Conservation (phyloP, 2,888 invertebrate species). For the Idaea dimidiata region DNA sequence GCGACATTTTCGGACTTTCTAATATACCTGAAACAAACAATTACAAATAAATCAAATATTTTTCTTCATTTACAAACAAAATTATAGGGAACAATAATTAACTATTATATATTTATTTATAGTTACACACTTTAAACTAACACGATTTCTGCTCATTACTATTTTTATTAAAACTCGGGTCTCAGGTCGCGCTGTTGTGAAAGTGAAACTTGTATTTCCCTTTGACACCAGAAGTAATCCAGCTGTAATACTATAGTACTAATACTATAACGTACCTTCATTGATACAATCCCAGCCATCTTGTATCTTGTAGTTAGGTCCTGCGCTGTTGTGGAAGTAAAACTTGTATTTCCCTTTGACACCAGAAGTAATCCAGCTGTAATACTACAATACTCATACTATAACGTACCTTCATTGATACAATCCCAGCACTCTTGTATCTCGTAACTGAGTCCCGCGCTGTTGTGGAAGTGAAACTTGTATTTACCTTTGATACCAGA, state of each 20-base stretch:
- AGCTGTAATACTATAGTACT: no score
- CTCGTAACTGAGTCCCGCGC: constrained; percentile 85
- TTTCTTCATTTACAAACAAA: neutral
- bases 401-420: constrained; percentile 80
- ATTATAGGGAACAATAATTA: neutral
- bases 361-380: neutral
- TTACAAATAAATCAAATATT: neutral
- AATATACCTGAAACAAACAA: constrained; percentile 74
- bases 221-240: no score
- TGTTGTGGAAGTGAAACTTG: neutral
- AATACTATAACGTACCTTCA: constrained; percentile 68
- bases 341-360: no score
- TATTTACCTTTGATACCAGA: no score
- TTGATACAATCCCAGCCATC: constrained; percentile 78
- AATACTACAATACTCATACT: neutral
- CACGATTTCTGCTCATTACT: no score
- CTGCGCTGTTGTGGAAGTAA: neutral
- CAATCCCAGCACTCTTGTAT: constrained; percentile 89
- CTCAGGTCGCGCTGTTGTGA: neutral
- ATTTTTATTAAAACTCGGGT: no score
- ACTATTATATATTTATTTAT: no score
- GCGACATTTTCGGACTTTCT: constrained; percentile 85
- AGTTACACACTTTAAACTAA: no score
- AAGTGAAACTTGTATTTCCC: no score
- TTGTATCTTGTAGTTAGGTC: neutral